Conservation (phyloP, 2,113 vertebrate genomes). For the Hemicordylus capensis region DNA sequence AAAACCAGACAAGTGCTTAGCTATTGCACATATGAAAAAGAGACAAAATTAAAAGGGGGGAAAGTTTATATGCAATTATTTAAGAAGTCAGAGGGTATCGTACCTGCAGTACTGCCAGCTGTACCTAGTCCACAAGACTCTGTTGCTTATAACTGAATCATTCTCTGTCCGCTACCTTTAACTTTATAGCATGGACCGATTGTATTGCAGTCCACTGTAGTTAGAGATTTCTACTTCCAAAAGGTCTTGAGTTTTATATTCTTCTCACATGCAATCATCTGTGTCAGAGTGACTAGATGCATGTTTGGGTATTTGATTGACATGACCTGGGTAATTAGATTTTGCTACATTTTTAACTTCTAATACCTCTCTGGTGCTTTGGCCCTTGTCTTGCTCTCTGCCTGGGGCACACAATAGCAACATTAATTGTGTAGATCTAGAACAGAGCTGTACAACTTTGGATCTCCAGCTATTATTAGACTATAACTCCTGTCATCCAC, state of each 20-base stretch:
- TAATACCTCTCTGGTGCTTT: neutral
- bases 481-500: too few relatives aligned
- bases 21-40: neutral
- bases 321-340: neutral
- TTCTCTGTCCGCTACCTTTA: neutral
- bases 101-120: neutral
- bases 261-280: neutral
- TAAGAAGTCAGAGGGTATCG: neutral
- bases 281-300: neutral
- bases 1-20: neutral
- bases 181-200: neutral
- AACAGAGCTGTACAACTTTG: too few relatives aligned
- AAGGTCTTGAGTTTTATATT: neutral
- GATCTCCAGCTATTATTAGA: too few relatives aligned
- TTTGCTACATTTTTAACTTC: neutral
- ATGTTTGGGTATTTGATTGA: neutral
- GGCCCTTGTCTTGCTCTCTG: neutral
- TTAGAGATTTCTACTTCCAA: neutral
- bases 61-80: neutral
- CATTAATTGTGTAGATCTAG: neutral
- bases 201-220: neutral
- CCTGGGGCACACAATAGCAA: neutral
- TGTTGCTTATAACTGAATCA: neutral
- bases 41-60: neutral
- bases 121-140: neutral